phyloP scores from a whole-genome alignment of 2,797 vertebrate genomes.

The Cossypha niveicapilla region DNA sequence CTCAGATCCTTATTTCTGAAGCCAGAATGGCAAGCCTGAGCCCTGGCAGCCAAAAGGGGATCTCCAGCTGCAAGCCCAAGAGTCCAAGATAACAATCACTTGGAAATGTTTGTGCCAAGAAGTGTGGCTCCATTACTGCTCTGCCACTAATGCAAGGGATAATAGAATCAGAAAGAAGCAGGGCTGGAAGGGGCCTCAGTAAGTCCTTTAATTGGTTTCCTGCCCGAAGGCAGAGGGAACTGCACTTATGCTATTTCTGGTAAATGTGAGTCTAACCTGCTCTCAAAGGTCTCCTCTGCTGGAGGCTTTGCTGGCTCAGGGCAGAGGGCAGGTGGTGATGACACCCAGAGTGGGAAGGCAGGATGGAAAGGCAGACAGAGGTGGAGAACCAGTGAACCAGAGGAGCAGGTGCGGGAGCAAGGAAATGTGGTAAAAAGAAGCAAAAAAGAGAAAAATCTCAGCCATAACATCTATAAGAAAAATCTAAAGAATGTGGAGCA shows the following conservation, averaged over 20 bases:
- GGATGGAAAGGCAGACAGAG: background rate
- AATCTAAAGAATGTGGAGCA: background rate
- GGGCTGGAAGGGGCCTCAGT: slow-evolving; percentile 14
- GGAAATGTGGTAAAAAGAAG: background rate
- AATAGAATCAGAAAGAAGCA: slow-evolving; percentile 37
- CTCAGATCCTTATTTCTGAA: background rate
- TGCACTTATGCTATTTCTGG: slow-evolving; percentile 24
- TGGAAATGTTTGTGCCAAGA: background rate
- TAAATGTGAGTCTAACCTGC: slow-evolving; percentile 11
- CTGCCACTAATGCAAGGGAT: slow-evolving; percentile 23
- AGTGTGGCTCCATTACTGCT: slow-evolving; percentile 28
- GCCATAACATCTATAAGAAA: background rate
- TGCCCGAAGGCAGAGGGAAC: slow-evolving; percentile 28
- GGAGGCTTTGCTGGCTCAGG: background rate
- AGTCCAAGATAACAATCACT: background rate
- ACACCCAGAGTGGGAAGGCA: background rate
- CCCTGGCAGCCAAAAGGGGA: background rate
- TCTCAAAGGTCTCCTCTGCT: background rate
- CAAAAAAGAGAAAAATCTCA: background rate
- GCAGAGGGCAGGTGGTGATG: background rate
- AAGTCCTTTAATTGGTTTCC: slow-evolving; percentile 41
- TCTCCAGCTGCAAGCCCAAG: background rate
- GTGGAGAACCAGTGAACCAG: background rate
- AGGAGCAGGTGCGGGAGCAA: background rate
- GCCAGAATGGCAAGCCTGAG: background rate